Evolutionary conservation across 2,113 vertebrate genomes (phyloP).

Genomic region (Symphodus melops): DNA sequence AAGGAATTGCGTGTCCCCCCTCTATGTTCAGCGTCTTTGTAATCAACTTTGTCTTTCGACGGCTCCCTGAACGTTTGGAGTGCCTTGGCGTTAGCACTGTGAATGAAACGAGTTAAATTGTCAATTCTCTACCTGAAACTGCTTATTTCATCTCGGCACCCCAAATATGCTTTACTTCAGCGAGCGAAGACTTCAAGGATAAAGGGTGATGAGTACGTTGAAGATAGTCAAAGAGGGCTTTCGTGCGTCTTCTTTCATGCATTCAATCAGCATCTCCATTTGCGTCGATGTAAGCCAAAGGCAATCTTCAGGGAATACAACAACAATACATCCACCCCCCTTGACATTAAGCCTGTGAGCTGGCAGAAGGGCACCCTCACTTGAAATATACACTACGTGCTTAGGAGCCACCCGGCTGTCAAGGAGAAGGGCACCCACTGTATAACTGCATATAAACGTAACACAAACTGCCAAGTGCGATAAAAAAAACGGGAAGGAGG

Average conservation of each 20-base stretch:
- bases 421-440: constrained; percentile 55
- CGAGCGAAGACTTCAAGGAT: neutral
- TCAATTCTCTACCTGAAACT: neutral
- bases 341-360: constrained; percentile 45
- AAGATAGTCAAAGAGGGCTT: constrained; percentile 1
- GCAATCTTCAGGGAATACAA: constrained; percentile 26
- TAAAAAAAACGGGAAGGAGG: constrained; percentile 68
- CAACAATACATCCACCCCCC: constrained; percentile 3
- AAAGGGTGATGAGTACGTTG: neutral
- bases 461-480: constrained; percentile 72
- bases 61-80: neutral
- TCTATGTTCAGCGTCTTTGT: neutral
- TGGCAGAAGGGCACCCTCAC: constrained; percentile 50
- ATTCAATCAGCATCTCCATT: constrained; percentile 52
- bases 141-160: neutral
- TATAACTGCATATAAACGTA: constrained; percentile 71
- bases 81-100: neutral
- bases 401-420: constrained; percentile 57
- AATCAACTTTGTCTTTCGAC: neutral
- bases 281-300: constrained; percentile 37
- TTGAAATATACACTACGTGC: constrained; percentile 51
- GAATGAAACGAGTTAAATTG: neutral
- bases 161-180: too few relatives aligned
- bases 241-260: constrained; percentile 13
- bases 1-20: neutral